Evolutionary conservation across 2,888 invertebrate species (phyloP).

Genomic region (Heliconius ismenius): DNA sequence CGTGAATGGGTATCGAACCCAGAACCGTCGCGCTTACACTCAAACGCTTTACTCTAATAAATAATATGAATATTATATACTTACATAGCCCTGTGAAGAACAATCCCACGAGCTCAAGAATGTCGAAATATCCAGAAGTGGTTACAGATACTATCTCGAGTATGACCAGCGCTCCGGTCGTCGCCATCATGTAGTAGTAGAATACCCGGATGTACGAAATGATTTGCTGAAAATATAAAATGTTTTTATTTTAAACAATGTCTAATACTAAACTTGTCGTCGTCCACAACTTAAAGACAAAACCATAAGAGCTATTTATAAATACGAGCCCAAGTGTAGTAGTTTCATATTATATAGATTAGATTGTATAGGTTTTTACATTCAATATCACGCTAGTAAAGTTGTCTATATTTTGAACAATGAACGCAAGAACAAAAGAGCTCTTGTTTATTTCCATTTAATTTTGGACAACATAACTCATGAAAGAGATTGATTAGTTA

Average conservation of each 20-base stretch:
- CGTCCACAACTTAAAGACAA: not conserved
- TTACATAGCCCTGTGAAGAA: constrained; percentile 59
- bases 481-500: no score
- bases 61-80: constrained; percentile 41
- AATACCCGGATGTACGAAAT: constrained; percentile 54
- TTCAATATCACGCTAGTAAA: no score
- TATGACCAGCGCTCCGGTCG: constrained; percentile 52
- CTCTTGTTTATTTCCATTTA: no score
- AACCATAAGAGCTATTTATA: no score
- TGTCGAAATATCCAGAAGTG: not conserved
- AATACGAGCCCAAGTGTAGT: no score
- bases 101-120: constrained; percentile 51
- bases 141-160: constrained; percentile 51
- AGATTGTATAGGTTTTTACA: no score
- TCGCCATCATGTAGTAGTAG: constrained; percentile 62
- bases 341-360: no score
- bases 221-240: constrained; percentile 55
- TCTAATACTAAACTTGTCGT: not conserved
- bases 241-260: not conserved
- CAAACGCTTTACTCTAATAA: not conserved
- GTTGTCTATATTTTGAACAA: no score
- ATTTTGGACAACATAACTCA: no score
- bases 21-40: not conserved
- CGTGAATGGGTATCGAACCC: not conserved
- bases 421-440: no score